Evolutionary conservation across 1,140 invertebrate genomes (phyloP), one percentile per base, ranked within the genome.

Genomic region (Nephotettix cincticeps): DNA sequence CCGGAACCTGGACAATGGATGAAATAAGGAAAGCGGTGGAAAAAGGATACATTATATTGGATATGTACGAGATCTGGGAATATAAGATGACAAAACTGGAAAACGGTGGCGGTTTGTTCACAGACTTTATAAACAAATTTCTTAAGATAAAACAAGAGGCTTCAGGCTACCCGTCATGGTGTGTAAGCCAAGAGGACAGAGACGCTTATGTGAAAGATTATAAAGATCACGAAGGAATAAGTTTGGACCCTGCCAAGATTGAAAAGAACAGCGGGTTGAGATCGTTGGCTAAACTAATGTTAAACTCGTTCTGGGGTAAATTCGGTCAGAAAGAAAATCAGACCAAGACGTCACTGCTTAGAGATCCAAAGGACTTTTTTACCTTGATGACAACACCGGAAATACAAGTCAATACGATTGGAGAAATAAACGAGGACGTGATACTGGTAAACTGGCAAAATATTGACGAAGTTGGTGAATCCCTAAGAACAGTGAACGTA

Each of bases 271-370:
- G 77, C 0, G 81, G 79, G 78, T 68, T 79, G 29, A 58, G 77
- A 29, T 69, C 74, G 4, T 68, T 80, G 4, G 74, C 76, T 2
- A 80, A 82, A 75, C 51, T 79, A n/a, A 76, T 77, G 43, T 72
- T 80, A 36, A 81, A 81, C 71, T 77, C 74, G 2, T 77, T 80
- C 70, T 80, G 78, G 79, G 78, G 81, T 1, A 80, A 78, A 67
- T 79, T 78, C 68, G 76, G 74, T 2, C 76, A 78, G 54, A 69
- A 74, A 45, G 68, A 72, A 28, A 79, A 78, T 65, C 54, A 74
- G 71, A 28, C 72, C 17, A 73, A 78, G 75, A 78, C 76, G 9
- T 61, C 64, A 14, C 70, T 81, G 25, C 54, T 82, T 13, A 72
- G 70, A 54, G 70, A 71, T 0, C 72, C 74, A 0, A 67, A 72